Percentiles rank a stretch among this genome's conserved stretches.
Evolutionary conservation across 2,797 vertebrate species (phyloP).

Genomic region (Harpagifer antarcticus): DNA sequence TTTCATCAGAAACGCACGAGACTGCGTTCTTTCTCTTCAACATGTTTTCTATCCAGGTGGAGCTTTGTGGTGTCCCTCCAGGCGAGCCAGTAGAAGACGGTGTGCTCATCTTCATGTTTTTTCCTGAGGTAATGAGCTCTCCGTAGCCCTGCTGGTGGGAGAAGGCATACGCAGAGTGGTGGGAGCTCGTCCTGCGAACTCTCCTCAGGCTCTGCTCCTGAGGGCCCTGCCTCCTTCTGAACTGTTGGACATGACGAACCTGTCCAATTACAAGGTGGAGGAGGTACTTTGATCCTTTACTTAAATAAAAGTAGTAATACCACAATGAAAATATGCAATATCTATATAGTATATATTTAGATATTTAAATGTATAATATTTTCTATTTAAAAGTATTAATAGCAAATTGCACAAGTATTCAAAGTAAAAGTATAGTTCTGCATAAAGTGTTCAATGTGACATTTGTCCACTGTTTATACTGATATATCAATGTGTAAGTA

Average conservation of each 20-base stretch:
- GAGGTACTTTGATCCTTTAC: neutral
- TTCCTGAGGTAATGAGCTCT: conserved; percentile 90
- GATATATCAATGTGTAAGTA: neutral
- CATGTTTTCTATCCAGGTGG: conserved; percentile 81
- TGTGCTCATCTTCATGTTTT: conserved; percentile 83
- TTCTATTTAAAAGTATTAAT: neutral
- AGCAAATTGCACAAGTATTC: neutral
- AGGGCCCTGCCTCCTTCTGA: conserved; percentile 81
- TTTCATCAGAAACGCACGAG: conserved; percentile 48
- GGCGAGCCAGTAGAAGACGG: conserved; percentile 65
- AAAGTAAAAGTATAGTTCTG: neutral
- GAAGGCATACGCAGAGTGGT: conserved; percentile 88
- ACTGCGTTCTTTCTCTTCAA: conserved; percentile 73
- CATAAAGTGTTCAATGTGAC: neutral
- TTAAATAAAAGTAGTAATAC: neutral
- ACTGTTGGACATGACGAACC: conserved; percentile 84
- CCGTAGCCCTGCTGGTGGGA: conserved; percentile 90
- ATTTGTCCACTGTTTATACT: neutral
- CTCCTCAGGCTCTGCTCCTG: conserved; percentile 79
- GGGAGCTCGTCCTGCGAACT: conserved; percentile 86
- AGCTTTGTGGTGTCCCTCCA: conserved; percentile 65
- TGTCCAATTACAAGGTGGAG: conserved; percentile 49
- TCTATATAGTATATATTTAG: too few species aligned
- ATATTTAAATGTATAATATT: too few species aligned
- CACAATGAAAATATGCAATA: neutral